Conservation (phyloP, 2,888 invertebrate genomes). For the Tetragnatha montana region DNA sequence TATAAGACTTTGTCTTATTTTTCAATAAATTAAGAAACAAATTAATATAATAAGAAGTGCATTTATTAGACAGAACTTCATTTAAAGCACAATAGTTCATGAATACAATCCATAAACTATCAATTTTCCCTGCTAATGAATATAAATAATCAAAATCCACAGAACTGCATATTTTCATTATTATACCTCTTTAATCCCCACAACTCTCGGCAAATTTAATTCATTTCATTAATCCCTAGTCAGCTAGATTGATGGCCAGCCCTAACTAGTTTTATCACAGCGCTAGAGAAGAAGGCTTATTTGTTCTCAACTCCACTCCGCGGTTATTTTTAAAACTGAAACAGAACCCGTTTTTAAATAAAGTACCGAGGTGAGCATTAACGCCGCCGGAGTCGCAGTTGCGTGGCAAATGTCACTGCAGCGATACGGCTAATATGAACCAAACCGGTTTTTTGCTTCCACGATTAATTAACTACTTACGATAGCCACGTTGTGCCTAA, state of each 20-base stretch:
- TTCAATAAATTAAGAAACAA: no score
- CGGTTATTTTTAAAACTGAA: neutral
- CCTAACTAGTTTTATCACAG: neutral
- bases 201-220: neutral
- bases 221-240: neutral
- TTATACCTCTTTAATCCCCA: neutral
- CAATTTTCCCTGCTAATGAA: no score
- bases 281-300: neutral
- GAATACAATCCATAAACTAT: no score
- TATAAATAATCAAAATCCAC: no score
- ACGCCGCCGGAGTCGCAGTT: neutral
- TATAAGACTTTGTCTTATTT: no score
- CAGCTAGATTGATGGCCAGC: neutral
- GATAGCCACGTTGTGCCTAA: constrained; percentile 19
- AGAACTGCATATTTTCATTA: no score
- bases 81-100: no score
- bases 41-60: no score
- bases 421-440: constrained; percentile 22
- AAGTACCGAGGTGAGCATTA: neutral
- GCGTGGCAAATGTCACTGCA: neutral
- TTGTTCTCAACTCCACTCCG: neutral
- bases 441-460: constrained; percentile 9
- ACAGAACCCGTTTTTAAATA: neutral
- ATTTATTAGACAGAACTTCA: no score
- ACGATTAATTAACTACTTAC: constrained; percentile 42